phyloP scores from a whole-genome alignment of 2,888 invertebrate species.

The Andricus quercusramuli region DNA sequence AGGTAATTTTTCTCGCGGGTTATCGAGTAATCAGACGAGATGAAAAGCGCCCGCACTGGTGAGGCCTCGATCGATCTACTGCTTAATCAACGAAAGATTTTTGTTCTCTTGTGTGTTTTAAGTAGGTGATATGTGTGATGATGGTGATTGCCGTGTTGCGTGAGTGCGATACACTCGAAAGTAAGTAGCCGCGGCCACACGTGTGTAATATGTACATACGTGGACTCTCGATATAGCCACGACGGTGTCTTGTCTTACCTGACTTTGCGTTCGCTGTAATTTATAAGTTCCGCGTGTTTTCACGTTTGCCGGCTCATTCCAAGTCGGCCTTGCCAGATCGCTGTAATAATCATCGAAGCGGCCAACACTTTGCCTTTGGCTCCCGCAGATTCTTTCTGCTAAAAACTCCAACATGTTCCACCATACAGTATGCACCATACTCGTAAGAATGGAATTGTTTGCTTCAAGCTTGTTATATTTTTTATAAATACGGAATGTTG shows the following conservation, averaged over 20 bases:
- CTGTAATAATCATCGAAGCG: not conserved
- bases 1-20: not conserved
- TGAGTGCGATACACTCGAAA: too few species aligned
- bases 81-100: not conserved
- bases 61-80: not conserved
- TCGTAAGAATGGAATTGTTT: constrained; percentile 18
- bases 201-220: too few species aligned
- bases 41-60: too few species aligned
- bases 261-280: constrained; percentile 45
- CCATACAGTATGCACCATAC: not conserved
- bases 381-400: not conserved
- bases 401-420: not conserved
- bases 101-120: not conserved
- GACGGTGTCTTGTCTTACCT: constrained; percentile 19
- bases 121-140: too few species aligned
- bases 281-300: constrained; percentile 53
- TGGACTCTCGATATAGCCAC: not conserved
- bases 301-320: constrained; percentile 48
- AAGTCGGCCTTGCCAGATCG: constrained; percentile 31
- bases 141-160: too few species aligned
- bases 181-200: too few species aligned
- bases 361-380: not conserved
- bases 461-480: constrained; percentile 26
- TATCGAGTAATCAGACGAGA: not conserved
- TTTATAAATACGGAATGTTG: constrained; percentile 15